A percentile compares a stretch with the other conserved stretches of the same genome.
Evolutionary conservation across 2,797 vertebrate species (phyloP).

Genomic region (Sebastolobus altivelis): DNA sequence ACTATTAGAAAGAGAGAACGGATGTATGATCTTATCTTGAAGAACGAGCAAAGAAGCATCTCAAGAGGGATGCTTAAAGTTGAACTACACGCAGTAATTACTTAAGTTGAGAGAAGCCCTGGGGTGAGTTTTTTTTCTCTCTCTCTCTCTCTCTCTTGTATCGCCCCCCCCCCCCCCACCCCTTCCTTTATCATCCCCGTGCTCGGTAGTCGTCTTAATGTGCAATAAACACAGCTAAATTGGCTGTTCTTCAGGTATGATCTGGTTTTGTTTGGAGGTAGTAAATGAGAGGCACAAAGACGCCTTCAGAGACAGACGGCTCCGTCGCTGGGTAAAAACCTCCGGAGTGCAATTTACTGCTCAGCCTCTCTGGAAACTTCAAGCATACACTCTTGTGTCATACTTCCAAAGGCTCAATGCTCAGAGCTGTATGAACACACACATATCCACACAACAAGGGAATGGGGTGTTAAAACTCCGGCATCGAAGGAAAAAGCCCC

Average conservation of each 20-base stretch:
- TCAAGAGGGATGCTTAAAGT: conserved; percentile 39
- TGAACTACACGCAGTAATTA: conserved; percentile 59
- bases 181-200: conserved; percentile 30
- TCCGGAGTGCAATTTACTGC: conserved; percentile 71
- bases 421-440: conserved; percentile 25
- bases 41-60: conserved; percentile 25
- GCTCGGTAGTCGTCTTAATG: conserved; percentile 49
- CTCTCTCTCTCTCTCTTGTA: conserved; percentile 3
- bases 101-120: conserved; percentile 51
- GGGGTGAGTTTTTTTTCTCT: conserved; percentile 23
- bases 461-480: conserved; percentile 40
- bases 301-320: conserved; percentile 45
- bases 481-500: conserved; percentile 6
- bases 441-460: conserved; percentile 23
- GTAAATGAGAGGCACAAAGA: conserved; percentile 55
- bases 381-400: conserved; percentile 41
- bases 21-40: conserved; percentile 4
- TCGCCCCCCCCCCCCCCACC: not conserved
- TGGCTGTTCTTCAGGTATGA: conserved; percentile 58
- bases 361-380: conserved; percentile 25
- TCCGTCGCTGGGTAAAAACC: conserved; percentile 50
- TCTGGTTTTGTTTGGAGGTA: conserved; percentile 49
- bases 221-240: conserved; percentile 66
- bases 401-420: conserved; percentile 37
- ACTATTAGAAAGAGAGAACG: conserved; percentile 15